Evolutionary conservation across 2,113 vertebrate genomes (phyloP), one percentile per base, ranked within the genome.

Genomic region (Labrus mixtus): DNA sequence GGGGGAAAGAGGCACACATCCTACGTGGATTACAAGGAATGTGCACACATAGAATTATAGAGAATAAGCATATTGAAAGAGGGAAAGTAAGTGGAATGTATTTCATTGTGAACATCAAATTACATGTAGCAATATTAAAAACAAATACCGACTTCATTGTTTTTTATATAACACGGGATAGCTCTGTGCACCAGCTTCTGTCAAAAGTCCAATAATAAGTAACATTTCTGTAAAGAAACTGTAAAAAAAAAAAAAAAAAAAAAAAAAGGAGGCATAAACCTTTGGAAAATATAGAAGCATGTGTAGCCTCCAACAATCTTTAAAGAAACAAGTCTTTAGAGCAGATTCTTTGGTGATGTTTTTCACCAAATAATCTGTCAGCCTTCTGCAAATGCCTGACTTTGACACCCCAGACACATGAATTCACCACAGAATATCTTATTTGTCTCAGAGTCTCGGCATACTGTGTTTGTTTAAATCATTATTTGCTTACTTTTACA

Each of bases 361-460:
- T 41, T 10, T 41, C 11, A 10, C 39, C 2, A 41, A 41, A 41
- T 9, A 50, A 61, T 20, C 15, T 48, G 0, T 20, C 43, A 71
- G 12, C 13, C 8, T 51, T 53, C 22, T 41, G 39, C n/a, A 36
- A 51, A 66, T 43, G 17, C 23, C 45, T 36, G 20, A 41, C 63
- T 62, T 72, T 73, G 43, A 76, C 62, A 58, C 50, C 45, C 3
- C 22, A 53, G 68, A 81, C 64, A 48, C 13, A 15, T 25, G 29
- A 60, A 65, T 85, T 56, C 20, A 53, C 61, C 29, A 33, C 29
- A 33, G 29, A 33, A 33, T 33, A 33, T 33, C 29, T 39, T 39
- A 39, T 39, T 39, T 39, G 39, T 39, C 39, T 39, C 39, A 39
- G 10, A 29, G 29, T 29, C 29, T 33, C 29, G 0, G 29, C 29